These are phyloP conservation scores for Corydoras maculifer DNA, from an alignment of 2,113 vertebrate species.

Conservation along the genomic window DNA sequence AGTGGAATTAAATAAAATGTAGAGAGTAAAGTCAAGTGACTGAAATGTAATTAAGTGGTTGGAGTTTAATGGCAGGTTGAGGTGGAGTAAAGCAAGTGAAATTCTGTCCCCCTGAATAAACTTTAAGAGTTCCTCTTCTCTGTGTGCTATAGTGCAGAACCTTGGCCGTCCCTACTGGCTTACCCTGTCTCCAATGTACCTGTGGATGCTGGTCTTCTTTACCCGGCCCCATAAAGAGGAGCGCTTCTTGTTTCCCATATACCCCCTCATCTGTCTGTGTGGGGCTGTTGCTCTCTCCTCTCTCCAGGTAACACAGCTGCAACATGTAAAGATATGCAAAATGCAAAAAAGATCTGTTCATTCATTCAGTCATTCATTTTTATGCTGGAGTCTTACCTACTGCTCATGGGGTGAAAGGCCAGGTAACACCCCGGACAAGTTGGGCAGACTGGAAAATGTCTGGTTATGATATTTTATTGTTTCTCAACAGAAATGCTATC, in stretches of 20 bases:
- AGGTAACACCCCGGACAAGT: too few relatives aligned
- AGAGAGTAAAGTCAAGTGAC: too few relatives aligned
- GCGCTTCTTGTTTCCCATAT: slow-evolving; percentile 92
- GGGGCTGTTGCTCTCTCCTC: slow-evolving; percentile 90
- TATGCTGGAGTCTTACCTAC: background rate
- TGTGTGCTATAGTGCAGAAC: slow-evolving; percentile 83
- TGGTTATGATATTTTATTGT: slow-evolving; percentile 17
- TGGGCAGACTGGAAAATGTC: background rate
- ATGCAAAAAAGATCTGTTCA: too few relatives aligned
- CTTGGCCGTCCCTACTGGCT: slow-evolving; percentile 96
- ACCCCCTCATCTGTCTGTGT: slow-evolving; percentile 91
- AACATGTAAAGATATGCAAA: too few relatives aligned
- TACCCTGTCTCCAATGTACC: slow-evolving; percentile 93
- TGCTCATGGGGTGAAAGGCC: too few relatives aligned
- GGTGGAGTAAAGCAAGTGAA: too few relatives aligned
- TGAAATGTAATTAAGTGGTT: too few relatives aligned
- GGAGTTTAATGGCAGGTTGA: too few relatives aligned
- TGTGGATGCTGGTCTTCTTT: slow-evolving; percentile 97
- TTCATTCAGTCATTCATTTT: too few relatives aligned
- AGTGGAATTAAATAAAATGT: too few relatives aligned
- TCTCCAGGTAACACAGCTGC: slow-evolving; percentile 74
- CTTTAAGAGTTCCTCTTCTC: too few relatives aligned
- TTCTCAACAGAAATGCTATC: slow-evolving; percentile 88
- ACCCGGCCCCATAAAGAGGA: slow-evolving; percentile 93
- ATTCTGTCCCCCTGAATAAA: too few relatives aligned